Percentiles rank a stretch among this genome's conserved stretches.
Evolutionary conservation across 1,140 invertebrate species (phyloP).

Genomic region (Belonocnema kinseyi): DNA sequence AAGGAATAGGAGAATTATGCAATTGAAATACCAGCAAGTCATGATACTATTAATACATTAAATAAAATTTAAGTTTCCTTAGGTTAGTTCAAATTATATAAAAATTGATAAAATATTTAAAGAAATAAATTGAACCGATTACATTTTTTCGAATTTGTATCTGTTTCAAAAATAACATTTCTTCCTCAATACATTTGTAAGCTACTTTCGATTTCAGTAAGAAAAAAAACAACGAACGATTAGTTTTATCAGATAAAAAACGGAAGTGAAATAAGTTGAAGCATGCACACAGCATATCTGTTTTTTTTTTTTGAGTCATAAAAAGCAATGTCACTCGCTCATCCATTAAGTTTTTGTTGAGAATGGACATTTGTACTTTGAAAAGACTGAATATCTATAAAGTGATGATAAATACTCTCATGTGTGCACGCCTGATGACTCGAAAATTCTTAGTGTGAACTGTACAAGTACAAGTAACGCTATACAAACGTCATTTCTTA

Average conservation of each 20-base stretch:
- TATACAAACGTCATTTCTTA: constrained; percentile 13
- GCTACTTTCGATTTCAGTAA: too few relatives aligned
- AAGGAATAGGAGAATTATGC: too few relatives aligned
- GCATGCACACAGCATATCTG: not conserved
- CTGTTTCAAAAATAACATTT: too few relatives aligned
- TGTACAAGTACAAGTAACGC: not conserved
- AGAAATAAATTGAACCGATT: too few relatives aligned
- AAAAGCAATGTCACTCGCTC: not conserved
- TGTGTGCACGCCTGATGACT: not conserved
- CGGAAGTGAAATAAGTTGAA: too few relatives aligned
- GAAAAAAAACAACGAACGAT: not conserved
- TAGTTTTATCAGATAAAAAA: not conserved
- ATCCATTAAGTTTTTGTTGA: constrained; percentile 1
- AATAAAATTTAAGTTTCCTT: too few relatives aligned
- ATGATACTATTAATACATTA: too few relatives aligned
- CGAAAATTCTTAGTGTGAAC: constrained; percentile 7
- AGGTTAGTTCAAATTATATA: too few relatives aligned
- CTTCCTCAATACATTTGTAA: too few relatives aligned
- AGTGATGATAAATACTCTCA: not conserved
- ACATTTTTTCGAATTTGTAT: too few relatives aligned
- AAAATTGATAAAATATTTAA: too few relatives aligned
- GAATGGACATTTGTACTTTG: constrained; percentile 24
- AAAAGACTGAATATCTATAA: constrained; percentile 8
- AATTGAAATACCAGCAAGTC: too few relatives aligned
- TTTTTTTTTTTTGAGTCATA: not conserved